These are phyloP conservation scores for Brachyptera risi DNA, from an alignment of 2,888 invertebrate species.

Conservation along the genomic window DNA sequence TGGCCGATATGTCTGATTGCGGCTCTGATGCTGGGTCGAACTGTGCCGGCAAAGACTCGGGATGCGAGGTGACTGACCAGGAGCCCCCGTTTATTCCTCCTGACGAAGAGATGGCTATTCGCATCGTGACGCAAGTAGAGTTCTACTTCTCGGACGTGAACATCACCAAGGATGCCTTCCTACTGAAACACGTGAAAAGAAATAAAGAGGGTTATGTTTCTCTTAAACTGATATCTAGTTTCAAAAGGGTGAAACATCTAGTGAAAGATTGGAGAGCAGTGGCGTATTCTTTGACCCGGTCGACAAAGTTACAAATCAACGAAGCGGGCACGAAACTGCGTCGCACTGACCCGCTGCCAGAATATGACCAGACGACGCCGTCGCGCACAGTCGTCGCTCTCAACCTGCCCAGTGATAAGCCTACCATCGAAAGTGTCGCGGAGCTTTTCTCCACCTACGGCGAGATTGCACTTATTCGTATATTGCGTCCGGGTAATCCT, in stretches of 20 bases:
- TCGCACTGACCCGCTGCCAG: conserved; percentile 77
- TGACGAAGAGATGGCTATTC: conserved; percentile 69
- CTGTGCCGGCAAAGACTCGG: conserved; percentile 56
- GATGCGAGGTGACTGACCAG: conserved; percentile 39
- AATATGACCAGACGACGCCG: conserved; percentile 88
- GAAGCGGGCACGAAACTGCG: conserved; percentile 86
- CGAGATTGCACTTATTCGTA: conserved; percentile 83
- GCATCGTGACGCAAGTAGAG: conserved; percentile 85
- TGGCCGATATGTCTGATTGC: conserved; percentile 62
- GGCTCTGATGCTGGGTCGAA: conserved; percentile 61
- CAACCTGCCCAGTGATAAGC: conserved; percentile 76
- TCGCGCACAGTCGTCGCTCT: conserved; percentile 88
- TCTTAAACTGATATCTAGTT: conserved; percentile 89
- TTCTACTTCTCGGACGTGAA: conserved; percentile 95
- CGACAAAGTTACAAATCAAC: conserved; percentile 80
- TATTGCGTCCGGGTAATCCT: conserved; percentile 83
- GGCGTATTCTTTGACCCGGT: conserved; percentile 77
- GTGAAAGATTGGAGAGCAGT: conserved; percentile 94
- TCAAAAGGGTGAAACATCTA: conserved; percentile 89
- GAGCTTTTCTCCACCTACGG: conserved; percentile 85
- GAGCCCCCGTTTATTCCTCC: conserved; percentile 62
- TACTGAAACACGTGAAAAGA: conserved; percentile 88
- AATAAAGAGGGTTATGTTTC: conserved; percentile 96
- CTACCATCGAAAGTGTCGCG: conserved; percentile 87
- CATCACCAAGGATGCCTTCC: conserved; percentile 91